Percentiles rank a stretch among this genome's conserved stretches.
phyloP scores from a whole-genome alignment of 2,113 vertebrate genomes.

The Poeciliopsis turrubarensis region DNA sequence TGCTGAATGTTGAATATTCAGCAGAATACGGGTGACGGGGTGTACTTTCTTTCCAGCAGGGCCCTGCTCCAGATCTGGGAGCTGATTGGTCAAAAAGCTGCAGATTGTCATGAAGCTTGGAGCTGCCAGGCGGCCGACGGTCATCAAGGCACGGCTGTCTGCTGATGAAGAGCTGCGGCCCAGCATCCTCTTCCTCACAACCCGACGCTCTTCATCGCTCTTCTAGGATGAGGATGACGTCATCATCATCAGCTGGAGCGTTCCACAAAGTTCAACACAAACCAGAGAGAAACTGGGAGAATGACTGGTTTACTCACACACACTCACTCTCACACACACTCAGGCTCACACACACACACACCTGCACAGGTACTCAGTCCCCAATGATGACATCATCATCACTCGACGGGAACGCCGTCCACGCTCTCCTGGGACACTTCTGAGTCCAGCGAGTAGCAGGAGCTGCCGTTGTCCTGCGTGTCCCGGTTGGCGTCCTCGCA shows the following conservation, averaged over 20 bases:
- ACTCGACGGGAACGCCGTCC: constrained; percentile 87
- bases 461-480: constrained; percentile 86
- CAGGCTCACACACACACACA: constrained; percentile 36
- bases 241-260: neutral
- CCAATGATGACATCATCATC: constrained; percentile 39
- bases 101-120: too few species aligned
- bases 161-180: neutral
- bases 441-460: constrained; percentile 87
- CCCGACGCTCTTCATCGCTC: neutral
- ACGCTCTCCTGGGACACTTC: constrained; percentile 89
- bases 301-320: neutral
- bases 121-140: too few species aligned
- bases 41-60: neutral
- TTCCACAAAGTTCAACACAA: neutral
- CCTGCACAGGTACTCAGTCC: constrained; percentile 34
- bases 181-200: neutral
- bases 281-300: neutral
- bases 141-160: constrained; percentile 9
- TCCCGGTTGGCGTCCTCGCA: constrained; percentile 79
- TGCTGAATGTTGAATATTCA: too few species aligned
- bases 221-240: neutral
- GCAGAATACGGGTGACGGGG: too few species aligned
- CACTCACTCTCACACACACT: constrained; percentile 23
- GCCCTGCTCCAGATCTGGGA: neutral
- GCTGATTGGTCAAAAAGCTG: too few species aligned